A percentile compares a stretch with the other conserved stretches of the same genome.
Conservation (phyloP, 2,888 invertebrate genomes). For the Cheilosia impressa region DNA sequence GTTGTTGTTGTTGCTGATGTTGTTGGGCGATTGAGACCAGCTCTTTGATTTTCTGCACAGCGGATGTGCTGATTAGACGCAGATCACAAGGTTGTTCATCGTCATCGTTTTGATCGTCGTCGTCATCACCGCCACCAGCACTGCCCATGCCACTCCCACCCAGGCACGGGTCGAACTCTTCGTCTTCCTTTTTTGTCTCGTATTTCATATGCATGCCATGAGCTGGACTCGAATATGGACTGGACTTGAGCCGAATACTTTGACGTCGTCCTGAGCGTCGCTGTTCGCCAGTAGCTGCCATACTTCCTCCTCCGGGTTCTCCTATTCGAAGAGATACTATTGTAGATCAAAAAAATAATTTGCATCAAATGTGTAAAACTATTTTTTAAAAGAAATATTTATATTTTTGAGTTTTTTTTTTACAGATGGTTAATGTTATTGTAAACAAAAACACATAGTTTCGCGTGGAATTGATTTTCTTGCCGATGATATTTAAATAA, state of each 20-base stretch:
- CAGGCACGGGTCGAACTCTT: conserved; percentile 59
- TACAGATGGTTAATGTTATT: conserved; percentile 70
- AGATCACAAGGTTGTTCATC: conserved; percentile 83
- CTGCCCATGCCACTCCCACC: conserved; percentile 74
- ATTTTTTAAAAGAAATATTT: conserved; percentile 40
- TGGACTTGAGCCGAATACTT: conserved; percentile 79
- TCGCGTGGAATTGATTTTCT: conserved; percentile 19
- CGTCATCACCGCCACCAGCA: conserved; percentile 74
- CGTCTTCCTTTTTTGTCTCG: conserved; percentile 78
- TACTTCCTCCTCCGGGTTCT: conserved; percentile 60
- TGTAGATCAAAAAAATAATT: conserved; percentile 65
- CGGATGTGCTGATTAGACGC: conserved; percentile 78
- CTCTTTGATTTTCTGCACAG: conserved; percentile 78
- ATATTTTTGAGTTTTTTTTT: conserved; percentile 40
- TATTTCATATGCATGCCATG: conserved; percentile 79
- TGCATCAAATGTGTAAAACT: conserved; percentile 43
- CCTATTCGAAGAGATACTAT: conserved; percentile 74
- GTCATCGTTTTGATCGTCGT: conserved; percentile 76
- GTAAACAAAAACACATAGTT: conserved; percentile 52
- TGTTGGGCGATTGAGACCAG: conserved; percentile 79
- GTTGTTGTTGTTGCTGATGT: conserved; percentile 76
- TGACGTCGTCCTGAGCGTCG: conserved; percentile 71
- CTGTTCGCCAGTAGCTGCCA: conserved; percentile 28
- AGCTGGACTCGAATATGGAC: conserved; percentile 81
- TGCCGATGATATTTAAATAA: conserved; percentile 37